phyloP scores from a whole-genome alignment of 2,797 vertebrate genomes.

The Acanthurus leucopareius region DNA sequence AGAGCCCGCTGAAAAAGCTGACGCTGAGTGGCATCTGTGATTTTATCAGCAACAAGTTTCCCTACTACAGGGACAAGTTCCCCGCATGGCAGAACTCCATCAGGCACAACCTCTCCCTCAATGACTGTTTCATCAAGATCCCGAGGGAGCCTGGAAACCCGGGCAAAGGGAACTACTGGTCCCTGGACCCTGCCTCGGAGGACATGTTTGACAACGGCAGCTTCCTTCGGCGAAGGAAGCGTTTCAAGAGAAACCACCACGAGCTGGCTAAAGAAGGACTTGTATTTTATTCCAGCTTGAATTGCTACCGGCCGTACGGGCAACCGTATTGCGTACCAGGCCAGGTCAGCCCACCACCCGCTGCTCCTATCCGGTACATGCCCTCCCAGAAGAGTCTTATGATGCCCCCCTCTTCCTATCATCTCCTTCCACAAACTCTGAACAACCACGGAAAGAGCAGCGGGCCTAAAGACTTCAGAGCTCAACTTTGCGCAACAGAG shows the following conservation, averaged over 20 bases:
- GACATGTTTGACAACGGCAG: conserved; percentile 96
- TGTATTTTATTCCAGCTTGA: conserved; percentile 78
- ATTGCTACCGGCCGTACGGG: conserved; percentile 76
- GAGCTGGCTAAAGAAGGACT: conserved; percentile 79
- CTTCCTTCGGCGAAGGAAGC: conserved; percentile 91
- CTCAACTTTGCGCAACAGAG: conserved; percentile 52
- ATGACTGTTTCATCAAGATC: conserved; percentile 91
- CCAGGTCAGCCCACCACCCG: conserved; percentile 69
- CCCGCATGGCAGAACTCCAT: conserved; percentile 93
- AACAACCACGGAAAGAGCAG: conserved; percentile 64
- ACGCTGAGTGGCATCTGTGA: conserved; percentile 93
- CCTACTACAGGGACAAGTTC: conserved; percentile 92
- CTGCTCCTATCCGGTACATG: conserved; percentile 73
- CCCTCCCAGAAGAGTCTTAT: conserved; percentile 72
- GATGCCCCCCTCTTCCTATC: conserved; percentile 65
- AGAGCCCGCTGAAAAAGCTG: conserved; percentile 91
- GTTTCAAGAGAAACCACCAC: conserved; percentile 90
- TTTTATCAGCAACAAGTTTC: conserved; percentile 94
- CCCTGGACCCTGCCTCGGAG: conserved; percentile 92
- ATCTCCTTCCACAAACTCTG: conserved; percentile 71
- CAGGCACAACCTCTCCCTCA: conserved; percentile 90
- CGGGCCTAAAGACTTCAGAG: conserved; percentile 64
- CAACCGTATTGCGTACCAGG: conserved; percentile 78
- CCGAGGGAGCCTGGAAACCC: conserved; percentile 92
- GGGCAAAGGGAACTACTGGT: conserved; percentile 94